Base-by-base conservation (phyloP, 2,888 invertebrate genomes). In the Carpatolechia fugitivella region DNA sequence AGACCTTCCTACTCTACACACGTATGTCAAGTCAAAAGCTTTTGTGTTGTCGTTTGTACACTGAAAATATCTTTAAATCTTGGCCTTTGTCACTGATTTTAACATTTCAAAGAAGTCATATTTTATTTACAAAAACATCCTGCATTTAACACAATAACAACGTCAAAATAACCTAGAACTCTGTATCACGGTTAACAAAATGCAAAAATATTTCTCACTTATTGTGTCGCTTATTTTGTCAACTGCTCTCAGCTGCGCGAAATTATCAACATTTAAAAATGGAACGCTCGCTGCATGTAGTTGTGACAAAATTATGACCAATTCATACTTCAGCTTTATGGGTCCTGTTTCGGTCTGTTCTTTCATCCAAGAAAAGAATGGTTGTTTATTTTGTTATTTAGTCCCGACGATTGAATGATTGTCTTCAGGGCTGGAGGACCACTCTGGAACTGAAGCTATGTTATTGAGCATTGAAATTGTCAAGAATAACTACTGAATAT, bases 341-440 rank as follows among this genome's bases (percentile, higher is more conserved):
- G 24, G 44, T 44, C 29, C 24, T 11, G 24, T 44, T 20, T 24
- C 3, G 20, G n/a, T 5, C 24, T 18, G 11, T 24, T 49, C 20
- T 35, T 35, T 49, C 16, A 13, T 35, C 49, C 16, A 20, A n/a
- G 47, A 31, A 31, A 47, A 31, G 44, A 44, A 44, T 31, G 10
- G 49, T 35, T 36, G 61, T 74, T 78, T 76, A 82, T 85, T 85
- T 82, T 82, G 81, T 82, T 86, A 80, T 84, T 86, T 85, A 83
- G 69, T 72, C 66, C 65, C 65, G 67, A 56, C 63, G 70, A 80
- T 83, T 78, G 76, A 78, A 70, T 75, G 73, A 80, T 79, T 74
- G 75, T 73, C 75, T 69, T 62, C 62, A 68, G 56, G 55, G 56
- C 61, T 52, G 16, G n/a, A 10, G 6, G 10, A 10, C 29, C 31